A percentile compares a stretch with the other conserved stretches of the same genome.
These are phyloP conservation scores for Cinclus mexicanus DNA, from an alignment of 2,113 vertebrate species.

Conservation along the genomic window DNA sequence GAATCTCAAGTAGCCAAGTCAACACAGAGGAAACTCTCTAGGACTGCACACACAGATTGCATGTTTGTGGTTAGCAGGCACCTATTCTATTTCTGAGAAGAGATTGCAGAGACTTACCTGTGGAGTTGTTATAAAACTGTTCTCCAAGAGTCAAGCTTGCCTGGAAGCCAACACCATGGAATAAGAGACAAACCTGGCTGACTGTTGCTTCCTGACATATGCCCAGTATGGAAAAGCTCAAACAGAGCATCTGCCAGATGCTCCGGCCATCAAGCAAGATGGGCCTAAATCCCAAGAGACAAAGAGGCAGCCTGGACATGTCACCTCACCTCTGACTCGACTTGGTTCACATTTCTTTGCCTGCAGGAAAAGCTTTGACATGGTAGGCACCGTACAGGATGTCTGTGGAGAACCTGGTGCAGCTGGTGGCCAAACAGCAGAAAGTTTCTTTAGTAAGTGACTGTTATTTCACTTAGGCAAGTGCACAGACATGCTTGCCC, in stretches of 20 bases:
- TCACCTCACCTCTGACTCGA: neutral
- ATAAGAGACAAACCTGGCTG: neutral
- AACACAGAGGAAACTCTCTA: neutral
- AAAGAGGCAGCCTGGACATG: neutral
- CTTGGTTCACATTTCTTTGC: neutral
- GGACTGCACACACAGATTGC: neutral
- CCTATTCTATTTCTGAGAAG: neutral
- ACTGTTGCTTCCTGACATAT: neutral
- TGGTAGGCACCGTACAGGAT: neutral
- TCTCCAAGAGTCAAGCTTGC: neutral
- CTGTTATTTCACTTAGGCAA: neutral
- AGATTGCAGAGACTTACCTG: conserved; percentile 6
- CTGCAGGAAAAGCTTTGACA: neutral
- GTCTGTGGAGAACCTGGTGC: neutral
- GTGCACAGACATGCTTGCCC: neutral
- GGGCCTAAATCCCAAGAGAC: neutral
- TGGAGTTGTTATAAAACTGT: neutral
- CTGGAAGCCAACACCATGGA: neutral
- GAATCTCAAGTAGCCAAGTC: neutral
- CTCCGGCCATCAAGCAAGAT: neutral
- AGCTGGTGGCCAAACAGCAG: neutral
- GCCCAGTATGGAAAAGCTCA: neutral
- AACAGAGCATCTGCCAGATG: neutral
- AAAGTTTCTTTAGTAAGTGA: neutral
- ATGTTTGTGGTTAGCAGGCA: neutral